Evolutionary conservation across 1,140 invertebrate species (phyloP), one percentile per base, ranked within the genome.

Genomic region (Pemphigus obesinymphae): DNA sequence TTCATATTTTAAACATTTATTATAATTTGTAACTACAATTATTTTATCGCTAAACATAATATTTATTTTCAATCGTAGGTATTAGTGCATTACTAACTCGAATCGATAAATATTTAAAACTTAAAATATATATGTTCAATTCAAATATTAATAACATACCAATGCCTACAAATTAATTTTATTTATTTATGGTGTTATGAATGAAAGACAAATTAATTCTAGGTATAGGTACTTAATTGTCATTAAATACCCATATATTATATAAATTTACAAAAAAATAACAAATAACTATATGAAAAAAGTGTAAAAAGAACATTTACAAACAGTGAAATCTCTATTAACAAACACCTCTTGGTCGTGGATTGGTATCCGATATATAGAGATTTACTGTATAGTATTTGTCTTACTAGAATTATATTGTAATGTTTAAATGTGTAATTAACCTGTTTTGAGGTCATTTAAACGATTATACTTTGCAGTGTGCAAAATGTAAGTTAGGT

Each of bases 401-500:
- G 43, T 63, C 17, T 34, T 63, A 31, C 20, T 63, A n/a, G 20
- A 34, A 61, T 31, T 10, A 58, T 11, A 58, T 63, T 34, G 15
- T 23, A 8, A 40, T 37, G 7, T 26, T 70, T 17, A 31, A 73
- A 50, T 31, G 50, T 73, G 26, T 73, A 8, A 50, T 73, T 73
- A 73, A 73, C 70, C 70, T 73, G 70, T 73, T 73, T 73, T 50
- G 45, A 13, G 43, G 10, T 73, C 70, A 73, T 73, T 73, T 73
- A 29, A 31, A 29, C 29, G 17, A 20, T 50, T 23, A 7, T 48
- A 72, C 23, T 43, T 5, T 10, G 31, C 31, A 29, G 13, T 7
- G 11, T 55, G 50, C 0, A 23, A 55, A 55, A 23, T 23, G 13
- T 1, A 68, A 70, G n/a, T 37, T 37, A 66, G 31, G 7, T 29